These are phyloP conservation scores for Cyclina sinensis DNA, from an alignment of 1,140 invertebrate species.

Conservation along the genomic window DNA sequence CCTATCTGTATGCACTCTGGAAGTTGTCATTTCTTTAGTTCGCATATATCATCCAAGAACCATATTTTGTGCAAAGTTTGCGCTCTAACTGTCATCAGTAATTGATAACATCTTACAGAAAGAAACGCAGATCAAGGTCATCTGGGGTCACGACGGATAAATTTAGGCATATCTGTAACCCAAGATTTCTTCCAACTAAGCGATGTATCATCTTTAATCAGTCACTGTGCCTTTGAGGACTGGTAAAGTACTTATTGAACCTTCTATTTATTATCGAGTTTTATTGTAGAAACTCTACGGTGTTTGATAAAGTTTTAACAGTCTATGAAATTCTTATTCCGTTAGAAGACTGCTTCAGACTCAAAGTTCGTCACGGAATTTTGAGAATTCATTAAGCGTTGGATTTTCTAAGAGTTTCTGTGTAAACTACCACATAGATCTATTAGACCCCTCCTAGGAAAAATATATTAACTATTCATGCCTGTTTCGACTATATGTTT, in stretches of 20 bases:
- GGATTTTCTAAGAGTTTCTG: slow-evolving; percentile 49
- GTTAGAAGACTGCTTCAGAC: neutral
- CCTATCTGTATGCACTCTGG: neutral
- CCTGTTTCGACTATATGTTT: neutral
- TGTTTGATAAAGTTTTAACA: slow-evolving; percentile 48
- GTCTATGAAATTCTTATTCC: slow-evolving; percentile 45
- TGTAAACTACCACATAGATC: slow-evolving; percentile 34
- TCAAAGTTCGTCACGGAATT: slow-evolving; percentile 4
- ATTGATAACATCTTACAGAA: neutral
- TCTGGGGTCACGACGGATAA: neutral
- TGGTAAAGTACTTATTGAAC: neutral
- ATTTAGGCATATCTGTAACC: slow-evolving; percentile 4
- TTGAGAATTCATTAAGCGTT: slow-evolving; percentile 35
- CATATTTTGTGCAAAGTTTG: slow-evolving; percentile 1
- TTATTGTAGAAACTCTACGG: slow-evolving; percentile 21
- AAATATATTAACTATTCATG: neutral
- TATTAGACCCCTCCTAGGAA: slow-evolving; percentile 17
- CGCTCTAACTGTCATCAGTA: slow-evolving; percentile 4
- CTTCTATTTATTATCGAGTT: slow-evolving; percentile 16
- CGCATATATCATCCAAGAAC: neutral
- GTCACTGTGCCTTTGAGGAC: neutral
- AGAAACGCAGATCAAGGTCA: neutral
- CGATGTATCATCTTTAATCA: slow-evolving; percentile 19
- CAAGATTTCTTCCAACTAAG: neutral
- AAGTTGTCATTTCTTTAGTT: neutral